Base-by-base conservation (phyloP, 2,797 vertebrate species). In the Borostomias antarcticus region DNA sequence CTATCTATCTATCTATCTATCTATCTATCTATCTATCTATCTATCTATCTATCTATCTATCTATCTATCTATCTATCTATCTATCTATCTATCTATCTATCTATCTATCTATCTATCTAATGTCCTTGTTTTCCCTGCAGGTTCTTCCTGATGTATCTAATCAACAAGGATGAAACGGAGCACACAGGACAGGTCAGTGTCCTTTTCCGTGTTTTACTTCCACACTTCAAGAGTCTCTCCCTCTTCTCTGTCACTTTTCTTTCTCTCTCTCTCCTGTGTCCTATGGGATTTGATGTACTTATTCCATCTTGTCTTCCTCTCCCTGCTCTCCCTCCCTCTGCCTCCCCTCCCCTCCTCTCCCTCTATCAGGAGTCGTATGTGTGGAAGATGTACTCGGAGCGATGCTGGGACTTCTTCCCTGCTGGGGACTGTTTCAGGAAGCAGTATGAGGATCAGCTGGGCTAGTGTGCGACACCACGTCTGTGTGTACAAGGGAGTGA, bases 101-200 rank as follows among this genome's bases (percentile, higher is more conserved):
- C 11, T 58, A 10, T 26, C 1, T 59, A 7, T 26, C 33, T 59
- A 1, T 40, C 19, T 23, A 15, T 17, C 54, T 35, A 10, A 28
- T 9, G 13, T 52, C 21, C 25, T 26, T 9, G 9, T 45, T 45
- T 45, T n/a, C n/a, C 50, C 40, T 3, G 11, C 73, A 97, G 95
- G 95, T 98, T 98, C 88, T 96, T 97, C 92, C 77, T 97, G 79
- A 98, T 98, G 96, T 97, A 98, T 82, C 90, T 98, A 67, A 98
- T 98, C 73, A 98, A 98, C 68, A 98, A 98, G 82, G 96, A 98
- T 4, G 95, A 98, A 83, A 97, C 96, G 0, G 96, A 98, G 72
- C 95, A 98, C 89, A 98, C 95, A 0, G 96, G 96, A 78, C 96
- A 98, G 95, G 96, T 97, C 15, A 17, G n/a, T 45, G 40, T n/a